Percentiles rank a stretch among this genome's conserved stretches.
Evolutionary conservation across 2,888 invertebrate genomes (phyloP).

Genomic region (Synanthedon tipuliformis): DNA sequence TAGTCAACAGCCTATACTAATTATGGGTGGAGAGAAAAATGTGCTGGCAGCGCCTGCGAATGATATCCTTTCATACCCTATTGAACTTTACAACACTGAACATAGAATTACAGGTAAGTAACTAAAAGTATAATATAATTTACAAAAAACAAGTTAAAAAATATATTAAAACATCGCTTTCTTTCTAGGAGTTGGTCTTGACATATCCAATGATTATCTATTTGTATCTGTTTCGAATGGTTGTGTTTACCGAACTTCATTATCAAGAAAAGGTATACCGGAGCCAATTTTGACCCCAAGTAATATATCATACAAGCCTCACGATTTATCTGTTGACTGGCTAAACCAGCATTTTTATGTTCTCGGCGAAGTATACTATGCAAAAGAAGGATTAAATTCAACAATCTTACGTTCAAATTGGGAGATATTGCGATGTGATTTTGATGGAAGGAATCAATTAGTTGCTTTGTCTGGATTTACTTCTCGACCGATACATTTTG

Average conservation of each 20-base stretch:
- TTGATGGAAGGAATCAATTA: conserved; percentile 78
- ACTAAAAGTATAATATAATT: not conserved
- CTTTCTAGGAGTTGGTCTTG: conserved; percentile 78
- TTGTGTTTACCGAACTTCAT: conserved; percentile 68
- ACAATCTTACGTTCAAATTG: conserved; percentile 57
- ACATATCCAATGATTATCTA: conserved; percentile 77
- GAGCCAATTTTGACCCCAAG: conserved; percentile 68
- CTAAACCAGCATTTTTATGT: conserved; percentile 86
- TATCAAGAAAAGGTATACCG: conserved; percentile 52
- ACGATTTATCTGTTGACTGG: conserved; percentile 89
- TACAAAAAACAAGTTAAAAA: not conserved
- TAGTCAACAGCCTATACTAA: conserved; percentile 76
- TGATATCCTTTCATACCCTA: conserved; percentile 75
- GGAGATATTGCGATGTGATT: conserved; percentile 81
- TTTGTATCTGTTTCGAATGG: conserved; percentile 83
- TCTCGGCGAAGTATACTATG: conserved; percentile 76
- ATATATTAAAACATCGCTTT: not conserved
- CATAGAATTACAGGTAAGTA: conserved; percentile 57
- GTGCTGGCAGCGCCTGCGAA: conserved; percentile 76
- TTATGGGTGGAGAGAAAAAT: conserved; percentile 76
- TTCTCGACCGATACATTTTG: conserved; percentile 80
- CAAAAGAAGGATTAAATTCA: conserved; percentile 28
- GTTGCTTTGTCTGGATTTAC: conserved; percentile 78
- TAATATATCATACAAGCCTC: conserved; percentile 73
- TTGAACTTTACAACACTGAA: conserved; percentile 73